These are phyloP conservation scores for Torymus tubicola DNA, from an alignment of 2,888 invertebrate species.

Conservation along the genomic window DNA sequence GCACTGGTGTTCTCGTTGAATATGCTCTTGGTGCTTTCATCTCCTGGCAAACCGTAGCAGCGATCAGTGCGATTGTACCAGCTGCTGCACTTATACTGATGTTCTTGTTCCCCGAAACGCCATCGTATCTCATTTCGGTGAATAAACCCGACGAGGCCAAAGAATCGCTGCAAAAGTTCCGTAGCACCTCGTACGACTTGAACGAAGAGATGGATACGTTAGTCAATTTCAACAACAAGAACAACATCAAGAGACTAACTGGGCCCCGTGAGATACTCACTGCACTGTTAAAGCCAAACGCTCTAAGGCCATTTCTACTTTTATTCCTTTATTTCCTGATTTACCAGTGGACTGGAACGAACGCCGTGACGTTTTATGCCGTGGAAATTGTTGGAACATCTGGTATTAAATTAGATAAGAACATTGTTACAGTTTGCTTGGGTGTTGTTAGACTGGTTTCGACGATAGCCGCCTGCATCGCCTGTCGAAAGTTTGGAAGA, in stretches of 20 bases:
- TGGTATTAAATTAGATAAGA: constrained; percentile 79
- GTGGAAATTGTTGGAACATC: constrained; percentile 82
- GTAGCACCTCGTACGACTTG: constrained; percentile 81
- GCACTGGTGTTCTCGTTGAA: constrained; percentile 83
- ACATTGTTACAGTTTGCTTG: constrained; percentile 80
- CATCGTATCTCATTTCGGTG: constrained; percentile 83
- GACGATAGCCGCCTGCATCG: constrained; percentile 81
- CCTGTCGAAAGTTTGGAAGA: constrained; percentile 80
- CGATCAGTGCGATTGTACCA: constrained; percentile 81
- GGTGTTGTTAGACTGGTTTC: constrained; percentile 81
- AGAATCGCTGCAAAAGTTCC: constrained; percentile 79
- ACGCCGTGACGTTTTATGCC: constrained; percentile 84
- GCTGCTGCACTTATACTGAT: constrained; percentile 80
- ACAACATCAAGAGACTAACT: constrained; percentile 80
- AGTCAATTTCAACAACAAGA: constrained; percentile 81
- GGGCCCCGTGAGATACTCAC: constrained; percentile 78
- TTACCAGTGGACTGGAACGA: constrained; percentile 85
- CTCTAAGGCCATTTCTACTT: constrained; percentile 82
- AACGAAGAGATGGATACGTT: constrained; percentile 81
- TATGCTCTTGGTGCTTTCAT: constrained; percentile 81
- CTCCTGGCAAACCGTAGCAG: constrained; percentile 82
- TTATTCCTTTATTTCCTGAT: constrained; percentile 82
- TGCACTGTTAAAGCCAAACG: constrained; percentile 80
- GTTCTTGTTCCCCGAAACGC: constrained; percentile 84
- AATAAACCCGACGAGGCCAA: constrained; percentile 81